A percentile compares a stretch with the other conserved stretches of the same genome.
phyloP scores from a whole-genome alignment of 2,888 invertebrate species.

The Tenthredo mesomela region DNA sequence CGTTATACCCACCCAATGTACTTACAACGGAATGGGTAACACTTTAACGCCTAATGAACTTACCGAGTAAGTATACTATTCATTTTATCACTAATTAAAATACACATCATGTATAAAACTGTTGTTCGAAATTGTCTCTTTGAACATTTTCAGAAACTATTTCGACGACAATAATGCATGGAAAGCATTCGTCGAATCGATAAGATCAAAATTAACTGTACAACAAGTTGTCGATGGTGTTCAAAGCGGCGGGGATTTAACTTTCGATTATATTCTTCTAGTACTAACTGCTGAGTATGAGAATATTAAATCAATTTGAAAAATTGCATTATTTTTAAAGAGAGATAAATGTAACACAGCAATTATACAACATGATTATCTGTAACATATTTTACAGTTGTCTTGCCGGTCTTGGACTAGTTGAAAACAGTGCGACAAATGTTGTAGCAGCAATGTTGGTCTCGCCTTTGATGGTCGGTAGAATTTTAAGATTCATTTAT shows the following conservation, averaged over 20 bases:
- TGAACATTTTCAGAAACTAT: conserved; percentile 55
- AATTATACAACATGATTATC: conserved; percentile 8
- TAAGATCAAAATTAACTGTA: conserved; percentile 89
- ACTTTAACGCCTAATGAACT: conserved; percentile 60
- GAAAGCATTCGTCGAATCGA: conserved; percentile 87
- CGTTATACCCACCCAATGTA: conserved; percentile 74
- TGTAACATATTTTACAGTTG: conserved; percentile 80
- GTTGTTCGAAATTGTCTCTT: background rate
- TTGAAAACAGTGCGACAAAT: conserved; percentile 91
- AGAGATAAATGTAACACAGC: background rate
- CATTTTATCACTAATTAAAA: conserved; percentile 30
- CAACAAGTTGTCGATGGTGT: conserved; percentile 92
- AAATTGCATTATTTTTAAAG: background rate
- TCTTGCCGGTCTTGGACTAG: conserved; percentile 89
- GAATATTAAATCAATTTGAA: conserved; percentile 65
- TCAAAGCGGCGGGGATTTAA: conserved; percentile 87
- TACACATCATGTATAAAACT: conserved; percentile 56
- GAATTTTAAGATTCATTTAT: background rate
- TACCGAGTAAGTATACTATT: conserved; percentile 38
- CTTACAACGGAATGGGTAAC: conserved; percentile 69
- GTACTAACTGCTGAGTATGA: conserved; percentile 91
- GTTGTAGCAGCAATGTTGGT: conserved; percentile 89
- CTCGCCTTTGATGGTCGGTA: conserved; percentile 84
- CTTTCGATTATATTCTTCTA: conserved; percentile 90
- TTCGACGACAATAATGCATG: conserved; percentile 83